phyloP scores from a whole-genome alignment of 2,797 vertebrate genomes.

The Enteromius unitaeniatus region DNA sequence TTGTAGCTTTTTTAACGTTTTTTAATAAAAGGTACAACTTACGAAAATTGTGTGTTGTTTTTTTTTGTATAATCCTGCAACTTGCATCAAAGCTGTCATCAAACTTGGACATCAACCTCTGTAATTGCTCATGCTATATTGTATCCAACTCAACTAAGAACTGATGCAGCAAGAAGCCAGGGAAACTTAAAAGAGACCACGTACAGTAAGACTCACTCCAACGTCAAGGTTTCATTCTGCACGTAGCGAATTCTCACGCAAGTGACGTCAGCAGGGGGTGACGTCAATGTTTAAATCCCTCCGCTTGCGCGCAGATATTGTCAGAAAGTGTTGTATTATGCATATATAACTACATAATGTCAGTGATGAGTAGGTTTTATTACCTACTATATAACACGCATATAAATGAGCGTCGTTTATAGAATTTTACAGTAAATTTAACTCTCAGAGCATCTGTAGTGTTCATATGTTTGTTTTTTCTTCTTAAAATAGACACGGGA shows the following conservation, averaged over 20 bases:
- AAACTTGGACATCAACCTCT: neutral
- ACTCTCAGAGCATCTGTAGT: neutral
- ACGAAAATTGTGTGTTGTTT: slow-evolving; percentile 8
- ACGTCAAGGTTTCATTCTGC: neutral
- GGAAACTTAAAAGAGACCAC: neutral
- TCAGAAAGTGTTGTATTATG: neutral
- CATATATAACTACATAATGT: neutral
- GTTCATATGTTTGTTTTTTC: neutral
- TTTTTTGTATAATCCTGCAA: neutral
- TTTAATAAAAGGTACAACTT: slow-evolving; percentile 69
- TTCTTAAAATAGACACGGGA: neutral
- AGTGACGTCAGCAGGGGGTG: slow-evolving; percentile 50
- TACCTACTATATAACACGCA: neutral
- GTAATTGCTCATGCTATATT: neutral
- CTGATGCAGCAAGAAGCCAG: neutral
- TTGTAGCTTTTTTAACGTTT: slow-evolving; percentile 67
- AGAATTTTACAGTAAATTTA: neutral
- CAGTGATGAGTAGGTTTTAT: neutral
- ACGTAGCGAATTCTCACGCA: neutral
- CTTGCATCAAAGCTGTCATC: neutral
- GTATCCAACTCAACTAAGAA: neutral
- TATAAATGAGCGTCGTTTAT: neutral
- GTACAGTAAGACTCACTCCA: neutral
- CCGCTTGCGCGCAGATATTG: neutral
- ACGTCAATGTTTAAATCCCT: slow-evolving; percentile 59